Percentiles rank a stretch among this genome's conserved stretches.
Evolutionary conservation across 2,113 vertebrate genomes (phyloP).

Genomic region (Rhynchomys soricoides): DNA sequence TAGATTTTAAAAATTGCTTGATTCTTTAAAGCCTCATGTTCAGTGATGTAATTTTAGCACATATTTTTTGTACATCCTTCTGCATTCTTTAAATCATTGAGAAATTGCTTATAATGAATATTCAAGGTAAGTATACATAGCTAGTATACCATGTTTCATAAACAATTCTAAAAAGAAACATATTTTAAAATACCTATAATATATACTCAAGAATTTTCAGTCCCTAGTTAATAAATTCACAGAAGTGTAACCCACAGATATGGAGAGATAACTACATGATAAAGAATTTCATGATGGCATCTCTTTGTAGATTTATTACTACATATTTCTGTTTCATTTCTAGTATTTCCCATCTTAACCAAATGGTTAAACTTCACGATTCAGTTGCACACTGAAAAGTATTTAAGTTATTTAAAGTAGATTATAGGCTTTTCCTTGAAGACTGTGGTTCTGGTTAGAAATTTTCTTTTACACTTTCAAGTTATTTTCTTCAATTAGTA

Average conservation of each 20-base stretch:
- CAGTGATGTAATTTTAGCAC: not conserved
- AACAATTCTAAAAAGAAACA: not conserved
- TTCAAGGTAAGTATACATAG: not conserved
- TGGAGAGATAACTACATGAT: not conserved
- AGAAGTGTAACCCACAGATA: not conserved
- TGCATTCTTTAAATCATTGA: not conserved
- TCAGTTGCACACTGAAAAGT: not conserved
- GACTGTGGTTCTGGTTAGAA: not conserved
- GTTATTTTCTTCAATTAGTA: not conserved
- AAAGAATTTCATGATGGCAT: not conserved
- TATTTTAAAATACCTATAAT: not conserved
- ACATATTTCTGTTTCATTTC: not conserved
- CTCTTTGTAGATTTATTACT: not conserved
- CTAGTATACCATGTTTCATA: not conserved
- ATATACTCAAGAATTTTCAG: not conserved
- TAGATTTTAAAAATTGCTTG: not conserved
- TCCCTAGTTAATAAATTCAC: not conserved
- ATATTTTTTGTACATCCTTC: not conserved
- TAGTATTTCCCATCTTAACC: not conserved
- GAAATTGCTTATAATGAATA: not conserved
- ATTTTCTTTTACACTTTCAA: constrained; percentile 3
- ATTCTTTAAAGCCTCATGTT: not conserved
- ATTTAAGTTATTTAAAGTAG: not conserved
- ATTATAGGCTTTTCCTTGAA: not conserved
- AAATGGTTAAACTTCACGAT: not conserved